Evolutionary conservation across 2,113 vertebrate genomes (phyloP).

Genomic region (Colinus virginianus): DNA sequence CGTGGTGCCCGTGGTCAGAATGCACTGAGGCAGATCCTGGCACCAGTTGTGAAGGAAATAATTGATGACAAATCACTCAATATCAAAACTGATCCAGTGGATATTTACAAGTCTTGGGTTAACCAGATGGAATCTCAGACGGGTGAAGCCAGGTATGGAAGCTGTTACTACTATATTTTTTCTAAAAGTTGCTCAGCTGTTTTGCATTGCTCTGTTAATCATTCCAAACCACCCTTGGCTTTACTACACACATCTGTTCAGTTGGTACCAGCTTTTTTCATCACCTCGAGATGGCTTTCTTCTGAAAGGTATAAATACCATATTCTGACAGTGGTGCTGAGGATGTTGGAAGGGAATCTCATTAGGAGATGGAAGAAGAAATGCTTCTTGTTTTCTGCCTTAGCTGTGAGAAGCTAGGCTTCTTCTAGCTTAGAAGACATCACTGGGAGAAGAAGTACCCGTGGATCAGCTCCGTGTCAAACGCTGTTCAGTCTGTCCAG

Average conservation of each 20-base stretch:
- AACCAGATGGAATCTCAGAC: conserved; percentile 99
- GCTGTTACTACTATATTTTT: background rate
- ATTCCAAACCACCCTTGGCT: background rate
- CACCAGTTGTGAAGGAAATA: conserved; percentile 96
- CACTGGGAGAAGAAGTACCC: background rate
- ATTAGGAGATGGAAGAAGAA: background rate
- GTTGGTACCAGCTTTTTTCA: background rate
- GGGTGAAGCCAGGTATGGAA: conserved; percentile 91
- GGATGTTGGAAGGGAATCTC: background rate
- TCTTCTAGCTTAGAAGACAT: background rate
- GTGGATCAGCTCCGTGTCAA: rapidly evolving
- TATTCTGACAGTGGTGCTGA: background rate
- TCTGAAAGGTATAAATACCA: background rate
- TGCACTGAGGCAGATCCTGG: conserved; percentile 92
- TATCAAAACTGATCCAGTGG: conserved; percentile 97
- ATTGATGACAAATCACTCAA: conserved; percentile 96
- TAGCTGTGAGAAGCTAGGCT: too few relatives aligned
- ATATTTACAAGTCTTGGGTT: conserved; percentile 98
- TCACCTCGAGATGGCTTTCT: background rate
- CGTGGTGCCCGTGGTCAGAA: conserved; percentile 96
- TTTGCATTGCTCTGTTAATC: background rate
- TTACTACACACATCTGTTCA: background rate
- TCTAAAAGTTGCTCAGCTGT: background rate
- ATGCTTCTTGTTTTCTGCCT: background rate
- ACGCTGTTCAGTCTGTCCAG: background rate